Evolutionary conservation across 2,113 vertebrate species (phyloP), one percentile per base, ranked within the genome.

Genomic region (Laticauda colubrina): DNA sequence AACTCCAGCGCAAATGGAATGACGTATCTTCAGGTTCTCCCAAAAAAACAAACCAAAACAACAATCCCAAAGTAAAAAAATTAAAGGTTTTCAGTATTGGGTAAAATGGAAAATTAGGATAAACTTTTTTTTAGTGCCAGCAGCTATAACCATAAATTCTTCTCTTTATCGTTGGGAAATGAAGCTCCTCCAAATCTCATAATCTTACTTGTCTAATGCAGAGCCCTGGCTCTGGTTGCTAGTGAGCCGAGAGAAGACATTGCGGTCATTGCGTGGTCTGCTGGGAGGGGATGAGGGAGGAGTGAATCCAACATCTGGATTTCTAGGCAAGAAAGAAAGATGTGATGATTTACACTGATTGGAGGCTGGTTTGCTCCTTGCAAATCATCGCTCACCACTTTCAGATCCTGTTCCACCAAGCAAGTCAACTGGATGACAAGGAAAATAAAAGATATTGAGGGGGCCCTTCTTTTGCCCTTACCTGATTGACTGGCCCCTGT

Each of bases 181-280:
- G 24, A 55, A 21, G 51, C 15, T 64, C 23, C 39, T 75, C 48
- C 10, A 10, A 7, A 18, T 48, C 20, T 89, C 88, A 0, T 88
- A 14, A 95, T 92, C 99, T 98, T 97, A 99, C 99, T 99, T 99
- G 98, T 99, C 99, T 97, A 99, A 97, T 5, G 98, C 99, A 12
- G 98, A 99, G 4, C 98, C 99, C 96, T 98, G 98, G 95, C 98
- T 98, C 97, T 99, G 99, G 95, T 98, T 99, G 97, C 99, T 99
- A 23, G 98, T 99, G 86, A 99, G 98, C 29, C 99, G 98, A 43
- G 99, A 99, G 97, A 99, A 99, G 95, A 99, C 99, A 0, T 99
- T 99, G 89, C 99, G 98, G 96, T 99, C 99, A 0, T 99, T 99
- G 90, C 99, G 99, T 24, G 98, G 98, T 29, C 99, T 98, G 54